Conservation (phyloP, 2,888 invertebrate genomes). For the Chrysolina oricalcia region DNA sequence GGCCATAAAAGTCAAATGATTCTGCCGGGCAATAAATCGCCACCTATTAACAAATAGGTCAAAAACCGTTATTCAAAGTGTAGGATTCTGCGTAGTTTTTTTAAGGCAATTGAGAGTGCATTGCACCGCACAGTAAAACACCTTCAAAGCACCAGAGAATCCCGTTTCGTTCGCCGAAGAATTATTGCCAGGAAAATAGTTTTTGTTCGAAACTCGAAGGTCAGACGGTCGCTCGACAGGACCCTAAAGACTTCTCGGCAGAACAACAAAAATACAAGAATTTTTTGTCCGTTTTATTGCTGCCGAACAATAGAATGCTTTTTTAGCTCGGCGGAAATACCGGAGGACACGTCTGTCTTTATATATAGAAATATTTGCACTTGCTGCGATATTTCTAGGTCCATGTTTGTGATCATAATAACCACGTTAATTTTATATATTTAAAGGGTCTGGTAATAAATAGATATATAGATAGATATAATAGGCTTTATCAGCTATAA, state of each 20-base stretch:
- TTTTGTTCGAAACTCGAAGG: conserved; percentile 62
- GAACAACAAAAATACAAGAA: conserved; percentile 60
- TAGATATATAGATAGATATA: no score
- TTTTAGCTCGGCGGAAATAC: conserved; percentile 59
- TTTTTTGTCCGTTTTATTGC: conserved; percentile 61
- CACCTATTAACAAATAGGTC: conserved; percentile 68
- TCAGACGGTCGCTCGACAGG: conserved; percentile 56
- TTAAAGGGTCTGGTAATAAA: no score
- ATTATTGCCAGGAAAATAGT: conserved; percentile 67
- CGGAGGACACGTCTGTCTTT: conserved; percentile 55
- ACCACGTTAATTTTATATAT: neutral
- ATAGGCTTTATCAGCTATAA: no score
- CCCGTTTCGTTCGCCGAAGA: conserved; percentile 64
- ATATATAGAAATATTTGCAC: conserved; percentile 59
- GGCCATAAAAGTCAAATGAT: conserved; percentile 49
- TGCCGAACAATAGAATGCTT: conserved; percentile 59
- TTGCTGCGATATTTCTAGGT: conserved; percentile 49
- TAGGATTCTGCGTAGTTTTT: conserved; percentile 53
- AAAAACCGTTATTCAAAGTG: conserved; percentile 63
- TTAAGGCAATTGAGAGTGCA: conserved; percentile 57
- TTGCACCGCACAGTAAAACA: conserved; percentile 29
- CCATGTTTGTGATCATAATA: neutral
- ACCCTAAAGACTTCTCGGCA: conserved; percentile 54
- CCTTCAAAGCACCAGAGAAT: conserved; percentile 63
- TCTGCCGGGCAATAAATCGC: conserved; percentile 62